A percentile compares a stretch with the other conserved stretches of the same genome.
Conservation (phyloP, 1,140 invertebrate species). For the Venustaconcha ellipsiformis region DNA sequence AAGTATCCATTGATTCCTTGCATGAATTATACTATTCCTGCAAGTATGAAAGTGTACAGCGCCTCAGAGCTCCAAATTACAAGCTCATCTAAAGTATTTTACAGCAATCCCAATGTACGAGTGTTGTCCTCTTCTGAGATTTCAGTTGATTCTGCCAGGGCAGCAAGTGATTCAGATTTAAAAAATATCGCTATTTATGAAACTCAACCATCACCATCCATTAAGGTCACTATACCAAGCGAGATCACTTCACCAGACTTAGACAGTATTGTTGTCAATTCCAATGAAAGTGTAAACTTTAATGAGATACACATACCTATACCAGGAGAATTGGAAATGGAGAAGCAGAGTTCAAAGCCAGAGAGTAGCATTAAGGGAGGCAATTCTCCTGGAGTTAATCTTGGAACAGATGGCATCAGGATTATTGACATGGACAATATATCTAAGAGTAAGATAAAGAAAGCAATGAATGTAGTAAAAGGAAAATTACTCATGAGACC, state of each 20-base stretch:
- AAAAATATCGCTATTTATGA: conserved; percentile 12
- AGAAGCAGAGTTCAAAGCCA: conserved; percentile 19
- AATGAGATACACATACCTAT: conserved; percentile 29
- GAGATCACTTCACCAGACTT: conserved; percentile 17
- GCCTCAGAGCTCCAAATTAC: conserved; percentile 48
- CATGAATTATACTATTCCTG: conserved; percentile 60
- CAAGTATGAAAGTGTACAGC: conserved; percentile 62
- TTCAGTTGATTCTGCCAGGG: conserved; percentile 31
- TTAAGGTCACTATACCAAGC: conserved; percentile 18
- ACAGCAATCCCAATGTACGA: conserved; percentile 46
- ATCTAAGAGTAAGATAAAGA: not conserved
- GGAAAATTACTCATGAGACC: not conserved
- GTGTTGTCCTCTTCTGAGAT: conserved; percentile 34
- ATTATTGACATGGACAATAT: not conserved
- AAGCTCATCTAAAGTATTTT: conserved; percentile 38
- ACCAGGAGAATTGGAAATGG: conserved; percentile 26
- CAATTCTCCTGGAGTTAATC: not conserved
- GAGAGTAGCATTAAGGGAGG: conserved; percentile 2
- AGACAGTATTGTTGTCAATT: conserved; percentile 13
- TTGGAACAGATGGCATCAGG: not conserved
- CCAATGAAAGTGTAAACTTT: conserved; percentile 26
- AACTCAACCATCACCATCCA: conserved; percentile 10
- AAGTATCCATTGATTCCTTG: conserved; percentile 60
- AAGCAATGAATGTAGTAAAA: not conserved
- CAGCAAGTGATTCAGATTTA: conserved; percentile 45